Conservation (phyloP, 2,113 vertebrate species). For the Rhombomys opimus region DNA sequence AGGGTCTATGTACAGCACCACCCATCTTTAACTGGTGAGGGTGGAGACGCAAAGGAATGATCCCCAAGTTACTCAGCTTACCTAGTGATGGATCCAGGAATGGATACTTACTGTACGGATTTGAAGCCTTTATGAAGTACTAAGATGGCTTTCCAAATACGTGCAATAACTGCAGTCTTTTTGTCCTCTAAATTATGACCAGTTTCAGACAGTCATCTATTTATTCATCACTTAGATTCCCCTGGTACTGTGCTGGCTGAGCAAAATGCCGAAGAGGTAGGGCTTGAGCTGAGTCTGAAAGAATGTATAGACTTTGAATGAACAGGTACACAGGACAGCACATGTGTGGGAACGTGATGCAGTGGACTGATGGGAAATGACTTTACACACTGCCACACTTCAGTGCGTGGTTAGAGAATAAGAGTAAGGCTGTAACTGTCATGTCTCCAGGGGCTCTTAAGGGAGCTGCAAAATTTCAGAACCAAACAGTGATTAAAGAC, state of each 20-base stretch:
- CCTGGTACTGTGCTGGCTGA: neutral
- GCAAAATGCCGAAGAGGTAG: neutral
- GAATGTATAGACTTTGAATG: constrained; percentile 45
- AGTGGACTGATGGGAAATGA: constrained; percentile 37
- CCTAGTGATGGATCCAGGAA: neutral
- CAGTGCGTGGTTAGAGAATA: neutral
- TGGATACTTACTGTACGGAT: neutral
- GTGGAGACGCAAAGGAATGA: neutral
- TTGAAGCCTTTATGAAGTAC: neutral
- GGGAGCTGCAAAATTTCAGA: constrained; percentile 18
- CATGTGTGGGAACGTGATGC: neutral
- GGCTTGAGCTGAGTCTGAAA: constrained; percentile 14
- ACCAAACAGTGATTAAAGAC: constrained; percentile 12
- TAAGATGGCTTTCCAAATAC: constrained; percentile 1
- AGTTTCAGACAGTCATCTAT: neutral
- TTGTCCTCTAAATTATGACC: neutral
- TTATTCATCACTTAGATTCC: neutral
- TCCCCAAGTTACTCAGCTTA: neutral
- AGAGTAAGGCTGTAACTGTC: neutral
- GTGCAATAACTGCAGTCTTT: constrained; percentile 26
- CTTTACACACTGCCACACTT: neutral
- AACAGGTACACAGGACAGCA: neutral
- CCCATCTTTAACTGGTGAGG: neutral
- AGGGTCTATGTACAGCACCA: neutral
- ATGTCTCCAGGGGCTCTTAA: neutral